These are phyloP conservation scores for Drosophila demipolita DNA, from an alignment of 2,888 invertebrate genomes.

Conservation along the genomic window DNA sequence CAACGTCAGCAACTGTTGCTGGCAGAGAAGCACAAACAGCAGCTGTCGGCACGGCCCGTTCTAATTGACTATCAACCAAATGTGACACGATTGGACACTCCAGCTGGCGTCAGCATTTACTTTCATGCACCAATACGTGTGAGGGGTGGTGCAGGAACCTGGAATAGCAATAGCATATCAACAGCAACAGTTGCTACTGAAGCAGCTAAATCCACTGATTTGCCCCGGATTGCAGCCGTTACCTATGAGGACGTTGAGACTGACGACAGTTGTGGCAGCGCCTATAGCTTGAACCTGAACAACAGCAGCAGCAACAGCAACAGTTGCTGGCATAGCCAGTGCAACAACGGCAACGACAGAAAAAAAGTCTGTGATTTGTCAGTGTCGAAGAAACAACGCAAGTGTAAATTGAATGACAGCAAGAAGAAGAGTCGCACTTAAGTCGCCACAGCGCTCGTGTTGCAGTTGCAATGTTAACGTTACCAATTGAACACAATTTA, in stretches of 20 bases:
- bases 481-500: background rate
- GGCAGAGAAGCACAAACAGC: constrained; percentile 12
- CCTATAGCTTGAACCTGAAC: constrained; percentile 16
- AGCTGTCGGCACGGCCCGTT: constrained; percentile 1
- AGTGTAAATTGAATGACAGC: constrained; percentile 22
- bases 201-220: no score
- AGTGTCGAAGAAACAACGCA: constrained; percentile 10
- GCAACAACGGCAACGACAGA: background rate
- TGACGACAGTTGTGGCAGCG: background rate
- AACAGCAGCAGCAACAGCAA: background rate
- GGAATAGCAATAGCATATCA: background rate
- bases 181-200: background rate
- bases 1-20: constrained; percentile 17
- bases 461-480: constrained; percentile 4
- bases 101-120: constrained; percentile 45
- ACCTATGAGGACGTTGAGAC: constrained; percentile 40
- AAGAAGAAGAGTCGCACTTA: constrained; percentile 35
- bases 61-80: constrained; percentile 48
- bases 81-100: constrained; percentile 27
- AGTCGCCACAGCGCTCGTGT: background rate
- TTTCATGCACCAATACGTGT: constrained; percentile 56
- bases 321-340: background rate
- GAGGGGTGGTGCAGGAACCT: constrained; percentile 13
- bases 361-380: background rate
- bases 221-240: constrained; percentile 24